Evolutionary conservation across 2,888 invertebrate genomes (phyloP).

Genomic region (Sarcophaga subvicina): DNA sequence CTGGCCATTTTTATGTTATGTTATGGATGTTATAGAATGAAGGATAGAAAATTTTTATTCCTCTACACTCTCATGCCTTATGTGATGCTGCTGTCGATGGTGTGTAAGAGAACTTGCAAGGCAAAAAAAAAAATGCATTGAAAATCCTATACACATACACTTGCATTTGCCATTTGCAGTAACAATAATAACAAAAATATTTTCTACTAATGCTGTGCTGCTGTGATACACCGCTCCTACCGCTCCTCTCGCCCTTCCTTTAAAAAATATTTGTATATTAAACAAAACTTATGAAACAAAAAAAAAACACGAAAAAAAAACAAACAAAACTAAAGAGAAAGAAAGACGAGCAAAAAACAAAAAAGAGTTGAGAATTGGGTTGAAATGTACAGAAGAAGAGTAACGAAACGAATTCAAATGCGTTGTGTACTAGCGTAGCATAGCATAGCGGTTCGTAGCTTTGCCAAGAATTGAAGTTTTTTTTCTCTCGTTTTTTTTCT

Average conservation of each 20-base stretch:
- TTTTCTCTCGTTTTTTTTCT: not conserved
- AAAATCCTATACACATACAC: not conserved
- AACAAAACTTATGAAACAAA: slow-evolving; percentile 12
- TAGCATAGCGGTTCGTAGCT: slow-evolving; percentile 15
- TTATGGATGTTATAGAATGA: not conserved
- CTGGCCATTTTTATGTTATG: slow-evolving; percentile 12
- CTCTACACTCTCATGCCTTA: not conserved
- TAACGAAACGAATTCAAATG: slow-evolving; percentile 12
- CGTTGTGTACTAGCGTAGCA: not conserved
- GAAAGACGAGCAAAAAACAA: not conserved
- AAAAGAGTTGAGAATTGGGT: slow-evolving; percentile 30
- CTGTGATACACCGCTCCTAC: not conserved
- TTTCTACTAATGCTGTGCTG: not conserved
- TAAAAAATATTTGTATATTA: slow-evolving; percentile 38
- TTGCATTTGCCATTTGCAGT: not conserved
- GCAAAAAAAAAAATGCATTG: not conserved
- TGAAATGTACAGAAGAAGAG: slow-evolving; percentile 40
- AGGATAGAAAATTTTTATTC: not conserved
- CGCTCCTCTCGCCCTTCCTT: not conserved
- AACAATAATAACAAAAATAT: not conserved
- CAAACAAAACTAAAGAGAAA: slow-evolving; percentile 7
- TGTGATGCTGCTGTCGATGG: not conserved
- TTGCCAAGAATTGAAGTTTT: slow-evolving; percentile 25
- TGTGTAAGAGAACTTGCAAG: not conserved
- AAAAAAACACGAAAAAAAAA: not conserved